Percentiles rank a stretch among this genome's conserved stretches.
Evolutionary conservation across 2,113 vertebrate genomes (phyloP).

Genomic region (Sinocyclocheilus grahami): DNA sequence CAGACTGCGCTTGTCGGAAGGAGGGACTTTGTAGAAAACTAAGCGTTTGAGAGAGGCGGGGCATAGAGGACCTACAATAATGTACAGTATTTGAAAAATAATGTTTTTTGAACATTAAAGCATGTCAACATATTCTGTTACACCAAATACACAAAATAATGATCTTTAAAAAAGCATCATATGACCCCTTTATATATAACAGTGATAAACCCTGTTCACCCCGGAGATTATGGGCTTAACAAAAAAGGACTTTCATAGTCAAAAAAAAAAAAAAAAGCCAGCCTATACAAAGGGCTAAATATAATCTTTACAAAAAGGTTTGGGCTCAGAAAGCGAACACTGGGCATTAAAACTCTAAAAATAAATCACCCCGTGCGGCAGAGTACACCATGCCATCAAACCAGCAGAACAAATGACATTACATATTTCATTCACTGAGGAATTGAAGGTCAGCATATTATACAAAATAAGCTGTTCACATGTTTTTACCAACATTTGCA

Average conservation of each 20-base stretch:
- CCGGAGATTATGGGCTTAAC: constrained; percentile 10
- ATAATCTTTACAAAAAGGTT: constrained; percentile 26
- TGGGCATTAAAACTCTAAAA: background rate
- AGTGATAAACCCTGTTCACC: background rate
- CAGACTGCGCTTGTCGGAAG: too few relatives aligned
- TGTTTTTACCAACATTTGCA: background rate
- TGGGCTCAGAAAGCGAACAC: background rate
- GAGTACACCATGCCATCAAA: background rate
- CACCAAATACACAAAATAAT: too few relatives aligned
- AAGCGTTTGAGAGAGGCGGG: too few relatives aligned
- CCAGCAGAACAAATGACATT: background rate
- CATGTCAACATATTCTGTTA: too few relatives aligned
- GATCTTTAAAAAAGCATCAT: too few relatives aligned
- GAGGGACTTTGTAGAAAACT: too few relatives aligned
- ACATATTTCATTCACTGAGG: background rate
- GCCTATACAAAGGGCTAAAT: background rate
- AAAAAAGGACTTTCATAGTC: background rate
- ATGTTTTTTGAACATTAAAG: too few relatives aligned
- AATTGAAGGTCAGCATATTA: constrained; percentile 13
- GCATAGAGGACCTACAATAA: too few relatives aligned
- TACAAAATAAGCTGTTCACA: background rate
- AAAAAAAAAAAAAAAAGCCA: background rate
- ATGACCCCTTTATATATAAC: background rate
- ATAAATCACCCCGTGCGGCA: background rate
- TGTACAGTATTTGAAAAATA: too few relatives aligned